These are phyloP conservation scores for Hirtodrosophila cameraria DNA, from an alignment of 2,888 invertebrate species.

Conservation along the genomic window DNA sequence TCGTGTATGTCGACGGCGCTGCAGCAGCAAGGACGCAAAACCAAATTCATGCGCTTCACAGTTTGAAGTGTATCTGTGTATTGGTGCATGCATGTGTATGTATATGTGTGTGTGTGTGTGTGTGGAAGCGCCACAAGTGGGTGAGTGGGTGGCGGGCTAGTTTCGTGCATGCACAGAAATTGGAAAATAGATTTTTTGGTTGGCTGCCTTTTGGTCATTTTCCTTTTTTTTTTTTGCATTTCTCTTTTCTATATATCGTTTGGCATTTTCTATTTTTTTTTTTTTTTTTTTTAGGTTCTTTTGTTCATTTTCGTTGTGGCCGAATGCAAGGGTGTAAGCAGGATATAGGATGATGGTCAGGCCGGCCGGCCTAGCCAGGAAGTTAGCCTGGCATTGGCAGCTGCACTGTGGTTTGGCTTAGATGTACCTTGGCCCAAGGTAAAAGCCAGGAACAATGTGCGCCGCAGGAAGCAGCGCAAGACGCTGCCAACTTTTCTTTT, in stretches of 20 bases:
- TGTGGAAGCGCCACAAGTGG: slow-evolving; percentile 77
- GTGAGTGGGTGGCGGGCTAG: slow-evolving; percentile 53
- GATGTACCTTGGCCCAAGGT: slow-evolving; percentile 50
- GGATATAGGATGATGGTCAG: slow-evolving; percentile 37
- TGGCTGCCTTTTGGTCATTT: slow-evolving; percentile 72
- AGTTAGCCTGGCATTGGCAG: slow-evolving; percentile 26
- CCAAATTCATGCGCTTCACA: slow-evolving; percentile 70
- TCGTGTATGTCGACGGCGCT: slow-evolving; percentile 44
- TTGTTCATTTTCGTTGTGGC: slow-evolving; percentile 12
- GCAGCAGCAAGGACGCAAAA: slow-evolving; percentile 58
- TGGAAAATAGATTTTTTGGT: slow-evolving; percentile 81
- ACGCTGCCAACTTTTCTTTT: slow-evolving; percentile 49
- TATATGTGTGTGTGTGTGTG: slow-evolving; percentile 40
- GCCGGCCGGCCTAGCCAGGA: slow-evolving; percentile 43
- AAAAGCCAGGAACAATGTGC: slow-evolving; percentile 53
- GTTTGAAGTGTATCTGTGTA: slow-evolving; percentile 44
- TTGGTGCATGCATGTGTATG: not conserved
- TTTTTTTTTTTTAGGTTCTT: slow-evolving; percentile 20
- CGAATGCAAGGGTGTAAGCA: slow-evolving; percentile 27
- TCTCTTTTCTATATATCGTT: slow-evolving; percentile 24
- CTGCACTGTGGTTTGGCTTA: slow-evolving; percentile 15
- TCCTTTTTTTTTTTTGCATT: slow-evolving; percentile 46
- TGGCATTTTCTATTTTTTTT: slow-evolving; percentile 30
- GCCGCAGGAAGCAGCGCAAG: slow-evolving; percentile 44
- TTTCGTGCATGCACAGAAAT: slow-evolving; percentile 74